Percentiles rank a stretch among this genome's conserved stretches.
Evolutionary conservation across 2,113 vertebrate species (phyloP).

Genomic region (Elanoides forficatus): DNA sequence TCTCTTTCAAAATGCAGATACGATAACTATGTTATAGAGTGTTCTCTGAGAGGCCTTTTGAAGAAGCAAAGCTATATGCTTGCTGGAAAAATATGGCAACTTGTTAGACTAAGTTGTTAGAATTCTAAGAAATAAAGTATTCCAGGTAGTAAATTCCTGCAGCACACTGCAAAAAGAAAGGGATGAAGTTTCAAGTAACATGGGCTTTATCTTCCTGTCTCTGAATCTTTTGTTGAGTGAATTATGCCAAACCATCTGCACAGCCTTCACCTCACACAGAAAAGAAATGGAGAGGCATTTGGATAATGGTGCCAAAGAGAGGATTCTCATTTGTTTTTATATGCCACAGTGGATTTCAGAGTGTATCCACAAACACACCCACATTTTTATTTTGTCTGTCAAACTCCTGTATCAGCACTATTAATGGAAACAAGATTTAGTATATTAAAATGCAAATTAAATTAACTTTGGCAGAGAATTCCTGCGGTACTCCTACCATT

Average conservation of each 20-base stretch:
- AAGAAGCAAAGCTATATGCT: neutral
- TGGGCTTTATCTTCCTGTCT: neutral
- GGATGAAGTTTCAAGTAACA: neutral
- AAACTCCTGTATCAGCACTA: neutral
- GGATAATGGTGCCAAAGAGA: conserved; percentile 8
- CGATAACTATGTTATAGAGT: neutral
- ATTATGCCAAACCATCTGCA: neutral
- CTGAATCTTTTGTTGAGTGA: neutral
- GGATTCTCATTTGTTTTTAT: conserved; percentile 19
- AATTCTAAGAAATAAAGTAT: neutral
- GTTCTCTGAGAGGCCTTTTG: neutral
- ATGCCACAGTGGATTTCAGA: conserved; percentile 16
- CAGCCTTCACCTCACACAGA: neutral
- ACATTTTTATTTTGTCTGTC: conserved; percentile 19
- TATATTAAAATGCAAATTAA: conserved; percentile 24
- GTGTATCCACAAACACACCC: neutral
- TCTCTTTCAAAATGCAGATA: conserved; percentile 32
- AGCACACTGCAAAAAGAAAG: neutral
- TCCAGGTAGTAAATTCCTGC: neutral
- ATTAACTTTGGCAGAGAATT: conserved; percentile 18
- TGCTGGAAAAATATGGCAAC: neutral
- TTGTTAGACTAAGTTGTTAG: neutral
- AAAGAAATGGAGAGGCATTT: neutral
- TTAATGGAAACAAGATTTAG: conserved; percentile 27
- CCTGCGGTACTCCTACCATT: neutral